Conservation (phyloP, 2,113 vertebrate genomes). For the Himantopus leucocephalus region DNA sequence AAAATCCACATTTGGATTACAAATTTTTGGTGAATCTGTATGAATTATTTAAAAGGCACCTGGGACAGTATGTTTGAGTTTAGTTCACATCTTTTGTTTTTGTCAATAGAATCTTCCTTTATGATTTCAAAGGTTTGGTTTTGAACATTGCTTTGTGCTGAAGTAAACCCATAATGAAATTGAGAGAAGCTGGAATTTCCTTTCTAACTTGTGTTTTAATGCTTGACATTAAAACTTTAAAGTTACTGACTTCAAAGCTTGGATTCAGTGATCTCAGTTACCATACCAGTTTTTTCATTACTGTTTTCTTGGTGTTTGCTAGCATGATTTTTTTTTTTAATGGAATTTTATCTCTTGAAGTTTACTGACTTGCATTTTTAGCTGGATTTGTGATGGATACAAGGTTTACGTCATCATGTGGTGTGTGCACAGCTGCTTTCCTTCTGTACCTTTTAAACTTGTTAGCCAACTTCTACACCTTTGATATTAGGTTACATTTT, state of each 20-base stretch:
- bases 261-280: neutral
- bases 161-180: neutral
- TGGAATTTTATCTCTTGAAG: neutral
- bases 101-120: neutral
- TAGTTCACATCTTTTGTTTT: neutral
- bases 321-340: neutral
- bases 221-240: neutral
- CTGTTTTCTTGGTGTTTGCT: neutral
- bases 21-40: neutral
- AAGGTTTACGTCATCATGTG: neutral
- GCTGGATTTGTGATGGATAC: neutral
- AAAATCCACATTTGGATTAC: neutral
- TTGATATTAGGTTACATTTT: neutral
- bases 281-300: neutral
- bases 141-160: neutral
- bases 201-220: neutral
- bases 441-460: neutral
- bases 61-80: neutral
- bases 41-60: neutral
- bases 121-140: neutral
- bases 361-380: neutral
- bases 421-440: neutral
- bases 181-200: neutral
- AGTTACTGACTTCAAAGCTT: neutral
- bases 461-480: neutral